These are phyloP conservation scores for Pristionchus japonicus DNA, from an alignment of 2,888 invertebrate species.

Conservation along the genomic window DNA sequence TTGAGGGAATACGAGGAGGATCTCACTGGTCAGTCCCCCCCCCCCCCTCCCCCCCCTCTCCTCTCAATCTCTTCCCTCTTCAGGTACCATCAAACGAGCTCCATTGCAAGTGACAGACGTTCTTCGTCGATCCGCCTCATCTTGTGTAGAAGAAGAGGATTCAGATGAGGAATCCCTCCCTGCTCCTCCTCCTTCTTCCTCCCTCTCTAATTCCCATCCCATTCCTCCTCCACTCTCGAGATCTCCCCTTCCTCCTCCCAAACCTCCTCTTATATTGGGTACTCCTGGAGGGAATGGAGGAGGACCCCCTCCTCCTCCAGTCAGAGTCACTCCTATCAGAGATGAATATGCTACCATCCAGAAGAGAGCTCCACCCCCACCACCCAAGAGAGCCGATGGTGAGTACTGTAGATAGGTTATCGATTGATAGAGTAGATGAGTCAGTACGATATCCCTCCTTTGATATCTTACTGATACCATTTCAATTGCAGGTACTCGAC, in stretches of 20 bases:
- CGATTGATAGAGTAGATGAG: neutral
- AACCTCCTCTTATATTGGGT: slow-evolving; percentile 49
- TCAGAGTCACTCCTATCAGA: slow-evolving; percentile 43
- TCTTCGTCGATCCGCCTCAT: slow-evolving; percentile 38
- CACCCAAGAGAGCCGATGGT: slow-evolving; percentile 70
- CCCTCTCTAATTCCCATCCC: neutral
- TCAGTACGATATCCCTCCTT: no score
- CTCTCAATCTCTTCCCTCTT: slow-evolving; percentile 31
- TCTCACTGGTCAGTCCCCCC: slow-evolving; percentile 46
- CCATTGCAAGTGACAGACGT: slow-evolving; percentile 63
- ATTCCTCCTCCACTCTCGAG: neutral
- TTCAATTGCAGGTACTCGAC: slow-evolving; percentile 22
- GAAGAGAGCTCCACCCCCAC: slow-evolving; percentile 66
- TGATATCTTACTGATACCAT: no score
- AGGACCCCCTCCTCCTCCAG: slow-evolving; percentile 47
- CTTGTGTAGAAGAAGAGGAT: slow-evolving; percentile 60
- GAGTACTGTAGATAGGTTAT: slow-evolving; percentile 46
- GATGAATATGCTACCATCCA: slow-evolving; percentile 48
- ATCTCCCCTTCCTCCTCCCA: slow-evolving; percentile 50
- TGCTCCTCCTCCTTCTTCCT: slow-evolving; percentile 62
- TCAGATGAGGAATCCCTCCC: slow-evolving; percentile 73
- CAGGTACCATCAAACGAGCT: slow-evolving; percentile 72
- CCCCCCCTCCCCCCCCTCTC: slow-evolving; percentile 49
- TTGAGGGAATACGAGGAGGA: slow-evolving; percentile 32
- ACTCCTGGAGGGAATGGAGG: neutral